Evolutionary conservation across 1,140 invertebrate species (phyloP).

Genomic region (Drosophila nikananu): DNA sequence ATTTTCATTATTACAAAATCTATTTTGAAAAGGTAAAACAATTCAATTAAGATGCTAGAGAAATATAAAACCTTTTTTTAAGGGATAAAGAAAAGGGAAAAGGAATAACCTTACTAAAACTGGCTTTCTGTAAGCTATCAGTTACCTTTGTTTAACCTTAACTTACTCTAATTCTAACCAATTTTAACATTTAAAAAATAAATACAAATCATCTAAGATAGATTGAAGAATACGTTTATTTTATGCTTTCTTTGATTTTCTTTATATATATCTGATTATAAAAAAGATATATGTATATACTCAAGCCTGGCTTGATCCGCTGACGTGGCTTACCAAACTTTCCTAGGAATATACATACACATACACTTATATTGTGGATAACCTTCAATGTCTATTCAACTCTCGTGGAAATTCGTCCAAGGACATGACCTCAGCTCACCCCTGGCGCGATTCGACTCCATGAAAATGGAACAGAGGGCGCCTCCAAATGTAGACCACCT

Average conservation of each 20-base stretch:
- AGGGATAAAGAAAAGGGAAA: no score
- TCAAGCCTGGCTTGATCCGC: slow-evolving; percentile 1
- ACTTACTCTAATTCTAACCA: no score
- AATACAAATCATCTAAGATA: no score
- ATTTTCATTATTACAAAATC: no score
- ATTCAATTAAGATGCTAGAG: no score
- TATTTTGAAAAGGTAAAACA: no score
- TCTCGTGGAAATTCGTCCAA: slow-evolving; percentile 67
- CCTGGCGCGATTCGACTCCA: slow-evolving; percentile 12
- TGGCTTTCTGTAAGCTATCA: no score
- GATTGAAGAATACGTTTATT: neutral
- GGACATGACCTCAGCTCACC: slow-evolving; percentile 53
- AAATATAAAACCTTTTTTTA: no score
- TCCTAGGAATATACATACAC: neutral
- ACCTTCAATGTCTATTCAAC: slow-evolving; percentile 74
- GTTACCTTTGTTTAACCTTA: no score
- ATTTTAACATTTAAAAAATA: neutral
- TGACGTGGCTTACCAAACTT: slow-evolving; percentile 16
- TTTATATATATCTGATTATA: neutral
- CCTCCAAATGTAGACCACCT: slow-evolving; percentile 31
- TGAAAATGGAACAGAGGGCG: slow-evolving; percentile 46
- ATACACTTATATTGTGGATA: slow-evolving; percentile 29
- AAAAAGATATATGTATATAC: neutral
- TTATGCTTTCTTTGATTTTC: neutral
- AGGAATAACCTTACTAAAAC: no score